Evolutionary conservation across 2,113 vertebrate species (phyloP), one percentile per base, ranked within the genome.

Genomic region (Megaleporinus macrocephalus): DNA sequence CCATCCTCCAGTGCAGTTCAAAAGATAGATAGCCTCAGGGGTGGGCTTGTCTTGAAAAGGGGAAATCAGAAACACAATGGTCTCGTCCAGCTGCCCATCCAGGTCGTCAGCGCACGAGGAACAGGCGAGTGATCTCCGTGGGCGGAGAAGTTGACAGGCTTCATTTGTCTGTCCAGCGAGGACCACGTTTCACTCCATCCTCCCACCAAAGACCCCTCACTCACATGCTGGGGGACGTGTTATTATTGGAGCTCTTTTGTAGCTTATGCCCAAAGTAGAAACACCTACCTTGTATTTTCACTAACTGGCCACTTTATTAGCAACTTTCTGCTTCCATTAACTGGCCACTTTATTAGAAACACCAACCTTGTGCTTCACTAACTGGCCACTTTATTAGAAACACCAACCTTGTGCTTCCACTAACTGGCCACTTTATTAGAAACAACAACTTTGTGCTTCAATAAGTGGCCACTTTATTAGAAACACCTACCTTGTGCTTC

Each of bases 1-100:
- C 78, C 81, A 83, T 86, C 76, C 77, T 83, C 75, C 51, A 53
- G 51, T 70, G 75, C 61, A 89, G 87, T 91, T 87, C 79, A 93
- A 92, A 90, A 95, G 94, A 95, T 90, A 92, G 94, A 93, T 94
- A 88, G 88, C 94, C 93, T 93, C 93, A 78, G 87, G 94, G 90
- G 93, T 86, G 90, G 90, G 80, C 89, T 90, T 94, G 94, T 95
- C 94, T 94, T 95, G 89, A 93, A 94, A 95, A 91, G 87, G 11
- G 29, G 36, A 62, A 91, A 94, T 92, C 92, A 95, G 93, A 92
- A 94, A 94, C 93, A 94, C 90, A 95, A 85, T 93, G 93, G 89
- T 89, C 91, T 89, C 91, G 87, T 92, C 85, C 89, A 92, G 91
- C 90, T 89, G 91, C 87, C 89, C 90, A 89, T 87, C 88, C 93